Conservation (phyloP, 2,113 vertebrate species). For the Peromyscus californicus region DNA sequence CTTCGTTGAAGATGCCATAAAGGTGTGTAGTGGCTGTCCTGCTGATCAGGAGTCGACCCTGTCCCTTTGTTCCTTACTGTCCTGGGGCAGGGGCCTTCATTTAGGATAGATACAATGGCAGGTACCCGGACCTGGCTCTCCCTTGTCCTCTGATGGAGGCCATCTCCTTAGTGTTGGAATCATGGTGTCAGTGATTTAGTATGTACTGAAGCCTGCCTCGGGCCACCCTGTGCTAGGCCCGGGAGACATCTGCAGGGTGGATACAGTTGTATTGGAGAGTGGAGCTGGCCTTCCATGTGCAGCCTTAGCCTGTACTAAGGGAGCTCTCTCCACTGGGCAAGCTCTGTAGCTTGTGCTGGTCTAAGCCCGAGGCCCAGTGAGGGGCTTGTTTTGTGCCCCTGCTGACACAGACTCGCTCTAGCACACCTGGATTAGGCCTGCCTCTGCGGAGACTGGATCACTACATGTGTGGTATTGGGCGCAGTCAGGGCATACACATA, state of each 20-base stretch:
- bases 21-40: conserved; percentile 85
- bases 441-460: not conserved
- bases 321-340: not conserved
- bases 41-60: accelerated
- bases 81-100: not conserved
- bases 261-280: accelerated
- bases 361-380: not conserved
- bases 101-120: accelerated
- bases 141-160: not conserved
- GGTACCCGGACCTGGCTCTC: too few species aligned
- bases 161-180: not conserved
- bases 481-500: too few species aligned
- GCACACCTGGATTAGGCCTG: accelerated
- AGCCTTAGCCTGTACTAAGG: accelerated
- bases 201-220: accelerated
- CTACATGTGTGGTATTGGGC: not conserved
- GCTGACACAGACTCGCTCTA: accelerated
- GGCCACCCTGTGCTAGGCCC: not conserved
- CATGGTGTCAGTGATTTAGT: accelerated
- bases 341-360: accelerated
- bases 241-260: not conserved
- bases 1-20: conserved; percentile 96
- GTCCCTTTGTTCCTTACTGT: not conserved
- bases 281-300: not conserved
- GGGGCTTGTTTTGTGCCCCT: not conserved